Evolutionary conservation across 2,797 vertebrate genomes (phyloP).

Genomic region (Hoplostethus mediterraneus): DNA sequence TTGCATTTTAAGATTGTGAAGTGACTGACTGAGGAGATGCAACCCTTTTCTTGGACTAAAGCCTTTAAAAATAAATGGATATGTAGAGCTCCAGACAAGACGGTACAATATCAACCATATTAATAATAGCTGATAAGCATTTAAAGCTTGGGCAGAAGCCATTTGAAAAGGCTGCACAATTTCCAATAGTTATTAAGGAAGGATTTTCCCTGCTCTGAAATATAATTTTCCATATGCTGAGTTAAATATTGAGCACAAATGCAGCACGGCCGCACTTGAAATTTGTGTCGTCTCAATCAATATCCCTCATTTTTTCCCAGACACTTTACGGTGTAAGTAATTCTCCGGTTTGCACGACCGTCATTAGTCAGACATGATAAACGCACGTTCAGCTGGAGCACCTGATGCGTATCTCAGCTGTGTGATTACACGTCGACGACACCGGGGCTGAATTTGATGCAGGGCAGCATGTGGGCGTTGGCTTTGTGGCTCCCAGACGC

Average conservation of each 20-base stretch:
- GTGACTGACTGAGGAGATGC: conserved; percentile 9
- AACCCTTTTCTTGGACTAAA: conserved; percentile 17
- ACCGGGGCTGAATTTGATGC: conserved; percentile 48
- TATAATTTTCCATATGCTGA: conserved; percentile 11
- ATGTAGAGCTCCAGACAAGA: not conserved
- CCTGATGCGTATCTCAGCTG: conserved; percentile 54
- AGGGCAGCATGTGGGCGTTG: conserved; percentile 67
- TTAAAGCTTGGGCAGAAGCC: not conserved
- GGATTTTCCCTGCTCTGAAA: conserved; percentile 8
- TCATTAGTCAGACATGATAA: conserved; percentile 38
- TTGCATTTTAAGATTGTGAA: conserved; percentile 5
- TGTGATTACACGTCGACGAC: conserved; percentile 37
- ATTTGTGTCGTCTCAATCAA: not conserved
- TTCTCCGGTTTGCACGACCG: not conserved
- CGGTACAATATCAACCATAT: not conserved
- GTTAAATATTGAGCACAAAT: conserved; percentile 23
- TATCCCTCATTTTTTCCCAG: not conserved
- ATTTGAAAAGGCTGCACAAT: not conserved
- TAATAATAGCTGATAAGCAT: not conserved
- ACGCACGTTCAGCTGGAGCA: conserved; percentile 46
- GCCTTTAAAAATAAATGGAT: not conserved
- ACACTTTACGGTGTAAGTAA: not conserved
- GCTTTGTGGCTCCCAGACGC: conserved; percentile 54
- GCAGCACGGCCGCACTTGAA: not conserved
- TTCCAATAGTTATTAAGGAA: conserved; percentile 19